phyloP scores from a whole-genome alignment of 2,888 invertebrate species.

The Callimorpha dominula region DNA sequence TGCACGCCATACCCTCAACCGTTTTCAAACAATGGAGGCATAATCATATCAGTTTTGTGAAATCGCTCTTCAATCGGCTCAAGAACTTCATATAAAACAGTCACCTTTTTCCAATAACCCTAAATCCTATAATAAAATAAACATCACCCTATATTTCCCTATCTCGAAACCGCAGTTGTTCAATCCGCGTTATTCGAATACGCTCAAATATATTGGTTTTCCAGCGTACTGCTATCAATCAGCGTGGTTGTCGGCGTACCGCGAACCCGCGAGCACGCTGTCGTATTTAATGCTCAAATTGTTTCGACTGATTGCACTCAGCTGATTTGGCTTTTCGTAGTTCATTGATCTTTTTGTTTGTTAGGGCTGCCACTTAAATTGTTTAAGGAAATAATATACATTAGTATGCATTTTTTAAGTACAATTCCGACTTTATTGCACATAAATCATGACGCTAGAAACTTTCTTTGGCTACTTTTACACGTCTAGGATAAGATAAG shows the following conservation, averaged over 20 bases:
- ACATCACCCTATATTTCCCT: constrained; percentile 11
- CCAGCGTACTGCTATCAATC: constrained; percentile 48
- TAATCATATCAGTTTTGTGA: no score
- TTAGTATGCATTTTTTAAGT: no score
- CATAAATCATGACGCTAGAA: no score
- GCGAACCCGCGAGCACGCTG: constrained; percentile 27
- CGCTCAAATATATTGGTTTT: constrained; percentile 33
- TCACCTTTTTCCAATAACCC: background rate
- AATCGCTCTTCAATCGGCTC: background rate
- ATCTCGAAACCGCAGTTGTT: constrained; percentile 16
- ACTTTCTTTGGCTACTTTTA: no score
- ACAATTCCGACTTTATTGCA: no score
- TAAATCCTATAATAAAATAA: constrained; percentile 9
- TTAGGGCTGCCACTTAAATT: constrained; percentile 26
- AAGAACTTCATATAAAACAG: background rate
- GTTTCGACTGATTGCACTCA: constrained; percentile 50
- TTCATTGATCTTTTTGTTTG: constrained; percentile 36
- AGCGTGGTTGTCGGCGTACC: constrained; percentile 32
- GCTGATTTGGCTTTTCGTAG: constrained; percentile 49
- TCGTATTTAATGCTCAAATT: constrained; percentile 51
- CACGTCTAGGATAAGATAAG: no score
- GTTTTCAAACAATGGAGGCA: no score
- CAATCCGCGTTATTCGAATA: constrained; percentile 28
- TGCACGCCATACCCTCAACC: no score
- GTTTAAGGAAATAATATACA: no score